Percentiles rank a stretch among this genome's conserved stretches.
Conservation (phyloP, 2,888 invertebrate genomes). For the Cartodere bifasciata region DNA sequence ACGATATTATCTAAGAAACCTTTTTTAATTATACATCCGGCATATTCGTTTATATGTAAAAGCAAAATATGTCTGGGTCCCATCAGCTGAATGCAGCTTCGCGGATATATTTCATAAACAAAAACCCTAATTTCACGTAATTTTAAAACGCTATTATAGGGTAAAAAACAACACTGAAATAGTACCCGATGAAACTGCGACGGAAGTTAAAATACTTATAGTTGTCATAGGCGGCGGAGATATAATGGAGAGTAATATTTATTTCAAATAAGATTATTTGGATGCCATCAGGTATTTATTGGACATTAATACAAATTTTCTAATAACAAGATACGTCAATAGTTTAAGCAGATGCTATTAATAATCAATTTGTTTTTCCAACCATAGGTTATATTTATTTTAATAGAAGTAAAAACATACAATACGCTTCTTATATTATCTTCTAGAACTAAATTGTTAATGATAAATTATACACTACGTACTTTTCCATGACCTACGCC, state of each 20-base stretch:
- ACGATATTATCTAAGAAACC: slow-evolving; percentile 24
- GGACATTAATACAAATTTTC: too few species aligned
- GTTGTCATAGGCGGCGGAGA: slow-evolving; percentile 1
- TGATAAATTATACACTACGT: too few species aligned
- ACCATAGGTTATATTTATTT: too few species aligned
- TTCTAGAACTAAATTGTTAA: too few species aligned
- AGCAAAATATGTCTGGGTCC: slow-evolving; percentile 9
- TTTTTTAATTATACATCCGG: slow-evolving; percentile 17
- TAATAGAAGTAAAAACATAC: too few species aligned
- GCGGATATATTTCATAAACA: slow-evolving; percentile 25
- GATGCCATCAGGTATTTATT: too few species aligned
- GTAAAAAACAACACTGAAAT: slow-evolving; percentile 14
- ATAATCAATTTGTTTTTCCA: too few species aligned
- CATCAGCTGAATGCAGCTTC: slow-evolving; percentile 15
- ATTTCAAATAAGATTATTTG: too few species aligned
- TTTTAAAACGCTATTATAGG: slow-evolving; percentile 13
- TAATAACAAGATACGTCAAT: too few species aligned
- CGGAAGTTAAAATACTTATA: slow-evolving; percentile 6
- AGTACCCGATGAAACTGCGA: slow-evolving; percentile 8
- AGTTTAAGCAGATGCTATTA: too few species aligned
- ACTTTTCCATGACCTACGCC: not conserved
- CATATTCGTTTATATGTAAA: slow-evolving; percentile 10
- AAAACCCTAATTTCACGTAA: slow-evolving; percentile 21
- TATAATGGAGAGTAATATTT: too few species aligned
- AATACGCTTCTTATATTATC: too few species aligned